phyloP scores from a whole-genome alignment of 1,140 invertebrate genomes.

The Limonius californicus region DNA sequence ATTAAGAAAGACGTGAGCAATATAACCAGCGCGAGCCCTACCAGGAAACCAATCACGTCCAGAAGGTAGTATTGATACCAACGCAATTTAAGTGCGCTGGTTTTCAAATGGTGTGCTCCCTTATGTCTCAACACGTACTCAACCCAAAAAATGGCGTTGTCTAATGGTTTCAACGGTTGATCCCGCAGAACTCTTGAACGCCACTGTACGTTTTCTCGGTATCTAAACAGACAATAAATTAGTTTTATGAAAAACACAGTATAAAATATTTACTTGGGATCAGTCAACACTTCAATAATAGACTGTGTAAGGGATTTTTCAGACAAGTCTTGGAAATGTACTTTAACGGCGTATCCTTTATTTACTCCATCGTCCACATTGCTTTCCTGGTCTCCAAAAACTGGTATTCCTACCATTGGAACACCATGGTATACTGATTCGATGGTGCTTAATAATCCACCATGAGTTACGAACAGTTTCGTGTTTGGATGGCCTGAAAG shows the following conservation, averaged over 20 bases:
- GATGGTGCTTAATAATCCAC: slow-evolving; percentile 49
- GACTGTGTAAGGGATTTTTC: slow-evolving; percentile 6
- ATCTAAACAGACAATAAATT: background rate
- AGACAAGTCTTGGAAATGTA: slow-evolving; percentile 4
- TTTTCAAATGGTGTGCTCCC: slow-evolving; percentile 36
- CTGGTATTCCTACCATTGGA: slow-evolving; percentile 47
- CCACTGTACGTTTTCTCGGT: background rate
- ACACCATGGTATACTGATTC: slow-evolving; percentile 49
- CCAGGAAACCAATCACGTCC: slow-evolving; percentile 10
- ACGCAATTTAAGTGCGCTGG: background rate
- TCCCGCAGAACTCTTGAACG: slow-evolving; percentile 48
- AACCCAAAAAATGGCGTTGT: slow-evolving; percentile 64
- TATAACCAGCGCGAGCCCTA: too few species aligned
- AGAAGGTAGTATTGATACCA: slow-evolving; percentile 18
- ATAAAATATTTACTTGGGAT: slow-evolving; percentile 4
- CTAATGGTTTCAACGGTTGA: slow-evolving; percentile 54
- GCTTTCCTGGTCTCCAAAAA: slow-evolving; percentile 32
- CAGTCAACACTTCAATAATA: background rate
- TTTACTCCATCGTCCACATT: slow-evolving; percentile 14
- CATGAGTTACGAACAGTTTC: slow-evolving; percentile 51
- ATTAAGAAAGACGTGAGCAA: too few species aligned
- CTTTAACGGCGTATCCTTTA: background rate
- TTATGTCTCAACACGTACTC: slow-evolving; percentile 63
- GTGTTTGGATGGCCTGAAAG: slow-evolving; percentile 29
- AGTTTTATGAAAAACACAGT: background rate